Conservation (phyloP, 2,888 invertebrate genomes). For the Stegana nigrithorax region DNA sequence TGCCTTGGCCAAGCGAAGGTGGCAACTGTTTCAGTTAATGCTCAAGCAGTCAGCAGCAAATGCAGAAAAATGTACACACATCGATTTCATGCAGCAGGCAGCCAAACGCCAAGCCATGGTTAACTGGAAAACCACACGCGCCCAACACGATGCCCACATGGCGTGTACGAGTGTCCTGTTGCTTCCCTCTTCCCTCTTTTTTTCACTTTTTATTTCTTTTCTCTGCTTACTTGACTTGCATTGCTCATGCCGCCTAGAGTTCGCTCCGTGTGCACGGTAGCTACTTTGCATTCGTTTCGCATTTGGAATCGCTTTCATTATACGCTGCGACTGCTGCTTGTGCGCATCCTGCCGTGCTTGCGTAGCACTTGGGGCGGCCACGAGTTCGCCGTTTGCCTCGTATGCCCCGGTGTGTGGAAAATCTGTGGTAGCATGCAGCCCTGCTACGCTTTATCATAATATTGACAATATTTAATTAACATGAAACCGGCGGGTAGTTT, state of each 20-base stretch:
- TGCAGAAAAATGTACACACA: too few species aligned
- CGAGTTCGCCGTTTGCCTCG: too few species aligned
- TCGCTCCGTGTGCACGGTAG: constrained; percentile 58
- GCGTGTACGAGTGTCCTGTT: too few species aligned
- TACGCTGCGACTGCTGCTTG: constrained; percentile 28
- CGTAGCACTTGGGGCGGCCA: constrained; percentile 3
- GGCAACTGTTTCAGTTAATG: constrained; percentile 61
- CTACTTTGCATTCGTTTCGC: constrained; percentile 60
- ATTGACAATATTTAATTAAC: constrained; percentile 61
- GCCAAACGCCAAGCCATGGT: constrained; percentile 31
- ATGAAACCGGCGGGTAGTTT: constrained; percentile 59
- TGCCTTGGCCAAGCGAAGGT: too few species aligned
- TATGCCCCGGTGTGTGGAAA: constrained; percentile 35
- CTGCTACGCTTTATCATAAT: constrained; percentile 57
- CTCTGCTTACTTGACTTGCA: too few species aligned
- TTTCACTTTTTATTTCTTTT: too few species aligned
- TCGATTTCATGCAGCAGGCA: constrained; percentile 42
- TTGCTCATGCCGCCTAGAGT: too few species aligned
- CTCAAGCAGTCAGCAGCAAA: too few species aligned
- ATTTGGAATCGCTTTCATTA: constrained; percentile 65
- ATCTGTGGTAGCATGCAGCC: constrained; percentile 36
- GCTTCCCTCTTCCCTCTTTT: too few species aligned
- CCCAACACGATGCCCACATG: too few species aligned
- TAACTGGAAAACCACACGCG: constrained; percentile 65
- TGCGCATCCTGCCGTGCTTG: constrained; percentile 49